Base-by-base conservation (phyloP, 2,113 vertebrate species). In the Plectropomus leopardus region DNA sequence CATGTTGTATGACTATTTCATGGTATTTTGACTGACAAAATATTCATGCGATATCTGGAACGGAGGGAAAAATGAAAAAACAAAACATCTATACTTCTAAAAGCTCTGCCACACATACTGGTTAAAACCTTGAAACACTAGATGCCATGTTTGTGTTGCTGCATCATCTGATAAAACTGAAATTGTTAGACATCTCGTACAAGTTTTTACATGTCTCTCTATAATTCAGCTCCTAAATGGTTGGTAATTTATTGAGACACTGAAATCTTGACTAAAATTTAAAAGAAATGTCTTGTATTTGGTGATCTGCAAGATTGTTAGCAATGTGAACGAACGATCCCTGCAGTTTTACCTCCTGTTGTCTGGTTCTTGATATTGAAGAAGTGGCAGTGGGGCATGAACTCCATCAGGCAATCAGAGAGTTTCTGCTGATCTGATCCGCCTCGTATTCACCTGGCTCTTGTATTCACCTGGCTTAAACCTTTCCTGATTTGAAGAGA, bases 331-430 rank as follows among this genome's bases (percentile, higher is more conserved):
- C 26, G 36, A 67, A 32, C n/a, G 80, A 65, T 21, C 55, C 34
- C 45, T 21, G 54, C 66, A 44, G 67, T 73, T 78, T 70, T 64
- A 54, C 72, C 50, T 65, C 58, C 77, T 21, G 73, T 68, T 67
- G 77, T 71, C 82, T 44, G 55, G 13, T 30, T 73, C 48, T 82
- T 71, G 72, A 74, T 68, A 24, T 60, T 16, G 61, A 59, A 32
- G 69, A 54, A 40, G 75, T 16, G 19, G 36, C 80, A 84, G 58
- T 57, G 58, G 48, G 63, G 63, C 73, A 58, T 72, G 47, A 73
- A 80, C 74, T 67, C 65, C 63, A 83, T 81, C 84, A 65, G 63
- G 4, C 78, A 74, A 73, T 84, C 84, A 69, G 28, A 83, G 71
- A 58, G 75, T 51, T 36, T 8, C 48, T 44, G 19, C 76, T n/a